Evolutionary conservation across 2,797 vertebrate species (phyloP).

Genomic region (Semaprochilodus insignis): DNA sequence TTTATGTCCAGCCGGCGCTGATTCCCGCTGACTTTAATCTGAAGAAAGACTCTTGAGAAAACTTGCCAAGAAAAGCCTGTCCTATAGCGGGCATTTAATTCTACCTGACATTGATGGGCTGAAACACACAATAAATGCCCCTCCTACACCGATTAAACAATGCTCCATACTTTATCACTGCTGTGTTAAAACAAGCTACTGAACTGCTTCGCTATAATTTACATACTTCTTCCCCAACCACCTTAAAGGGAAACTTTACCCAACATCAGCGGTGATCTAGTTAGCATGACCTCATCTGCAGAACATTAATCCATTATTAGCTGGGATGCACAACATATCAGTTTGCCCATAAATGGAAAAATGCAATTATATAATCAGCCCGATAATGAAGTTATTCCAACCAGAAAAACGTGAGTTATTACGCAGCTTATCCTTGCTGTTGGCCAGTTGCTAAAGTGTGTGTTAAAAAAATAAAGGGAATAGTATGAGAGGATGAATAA

Average conservation of each 20-base stretch:
- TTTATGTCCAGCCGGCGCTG: slow-evolving; percentile 53
- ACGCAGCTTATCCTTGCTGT: too few relatives aligned
- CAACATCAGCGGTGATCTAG: not conserved
- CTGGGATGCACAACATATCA: too few relatives aligned
- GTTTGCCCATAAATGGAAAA: too few relatives aligned
- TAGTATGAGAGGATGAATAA: too few relatives aligned
- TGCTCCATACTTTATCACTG: slow-evolving; percentile 21
- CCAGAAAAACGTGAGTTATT: too few relatives aligned
- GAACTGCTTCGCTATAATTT: not conserved
- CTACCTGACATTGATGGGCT: slow-evolving; percentile 52
- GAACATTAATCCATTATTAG: too few relatives aligned
- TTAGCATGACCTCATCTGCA: too few relatives aligned
- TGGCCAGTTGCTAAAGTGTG: too few relatives aligned
- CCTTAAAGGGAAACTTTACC: not conserved
- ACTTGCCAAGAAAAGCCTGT: slow-evolving; percentile 54
- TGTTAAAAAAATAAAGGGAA: too few relatives aligned
- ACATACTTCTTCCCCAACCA: not conserved
- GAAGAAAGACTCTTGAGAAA: slow-evolving; percentile 60
- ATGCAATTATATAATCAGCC: too few relatives aligned
- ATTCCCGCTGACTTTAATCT: slow-evolving; percentile 61
- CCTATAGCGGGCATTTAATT: slow-evolving; percentile 54
- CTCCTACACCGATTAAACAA: slow-evolving; percentile 50
- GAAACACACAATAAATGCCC: slow-evolving; percentile 56
- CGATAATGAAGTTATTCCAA: too few relatives aligned
- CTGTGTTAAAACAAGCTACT: slow-evolving; percentile 12